These are phyloP conservation scores for Tholera decimalis DNA, from an alignment of 2,888 invertebrate genomes.

Conservation along the genomic window DNA sequence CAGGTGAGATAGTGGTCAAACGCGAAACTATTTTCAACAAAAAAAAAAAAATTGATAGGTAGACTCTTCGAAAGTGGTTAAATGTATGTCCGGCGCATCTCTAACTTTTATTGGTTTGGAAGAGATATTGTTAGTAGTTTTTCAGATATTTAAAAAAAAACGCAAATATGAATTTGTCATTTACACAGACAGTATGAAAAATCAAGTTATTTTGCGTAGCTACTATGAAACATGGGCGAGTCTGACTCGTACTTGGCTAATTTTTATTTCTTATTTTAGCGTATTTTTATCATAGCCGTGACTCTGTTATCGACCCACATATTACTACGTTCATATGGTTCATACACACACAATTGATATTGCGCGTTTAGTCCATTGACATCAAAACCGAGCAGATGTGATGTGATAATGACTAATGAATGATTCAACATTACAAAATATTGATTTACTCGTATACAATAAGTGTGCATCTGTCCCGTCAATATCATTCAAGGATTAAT, in stretches of 20 bases:
- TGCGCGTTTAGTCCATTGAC: constrained; percentile 1
- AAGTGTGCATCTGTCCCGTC: neutral
- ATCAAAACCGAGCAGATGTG: constrained; percentile 8
- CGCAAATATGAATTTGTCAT: too few relatives aligned
- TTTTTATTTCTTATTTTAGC: neutral
- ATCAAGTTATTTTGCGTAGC: too few relatives aligned
- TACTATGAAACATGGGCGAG: too few relatives aligned
- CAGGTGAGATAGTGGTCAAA: too few relatives aligned
- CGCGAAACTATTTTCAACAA: too few relatives aligned
- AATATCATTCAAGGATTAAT: neutral
- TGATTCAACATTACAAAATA: neutral
- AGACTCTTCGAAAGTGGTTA: too few relatives aligned
- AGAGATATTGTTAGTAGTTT: too few relatives aligned
- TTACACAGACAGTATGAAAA: too few relatives aligned
- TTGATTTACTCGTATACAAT: constrained; percentile 3
- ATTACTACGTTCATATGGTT: neutral
- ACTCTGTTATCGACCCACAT: neutral
- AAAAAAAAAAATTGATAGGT: too few relatives aligned
- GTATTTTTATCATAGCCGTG: neutral
- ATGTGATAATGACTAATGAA: constrained; percentile 6
- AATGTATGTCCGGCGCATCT: too few relatives aligned
- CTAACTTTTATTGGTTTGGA: too few relatives aligned
- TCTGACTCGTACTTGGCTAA: neutral
- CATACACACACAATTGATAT: neutral
- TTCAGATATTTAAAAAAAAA: too few relatives aligned